phyloP scores from a whole-genome alignment of 2,888 invertebrate species.

The Magallana nippona region DNA sequence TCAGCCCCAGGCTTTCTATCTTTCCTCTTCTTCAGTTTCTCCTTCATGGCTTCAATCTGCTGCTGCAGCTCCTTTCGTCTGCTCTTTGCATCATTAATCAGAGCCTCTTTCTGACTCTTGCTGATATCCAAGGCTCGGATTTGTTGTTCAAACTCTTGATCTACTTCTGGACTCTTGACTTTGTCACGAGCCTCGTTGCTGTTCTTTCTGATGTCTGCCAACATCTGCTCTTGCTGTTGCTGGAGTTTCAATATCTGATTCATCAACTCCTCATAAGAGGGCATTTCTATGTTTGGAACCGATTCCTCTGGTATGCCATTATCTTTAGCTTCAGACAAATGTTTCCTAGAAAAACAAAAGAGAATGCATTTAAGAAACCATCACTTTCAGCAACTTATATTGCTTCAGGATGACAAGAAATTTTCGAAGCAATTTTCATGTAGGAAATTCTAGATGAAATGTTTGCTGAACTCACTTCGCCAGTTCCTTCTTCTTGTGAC shows the following conservation, averaged over 20 bases:
- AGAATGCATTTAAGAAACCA: neutral
- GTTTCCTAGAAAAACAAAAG: slow-evolving; percentile 57
- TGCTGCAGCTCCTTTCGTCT: slow-evolving; percentile 58
- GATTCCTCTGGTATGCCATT: slow-evolving; percentile 70
- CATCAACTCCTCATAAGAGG: slow-evolving; percentile 70
- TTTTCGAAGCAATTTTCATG: too few relatives aligned
- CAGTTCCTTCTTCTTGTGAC: slow-evolving; percentile 73
- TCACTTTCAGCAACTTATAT: neutral
- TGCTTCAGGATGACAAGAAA: too few relatives aligned
- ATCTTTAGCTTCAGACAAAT: slow-evolving; percentile 72
- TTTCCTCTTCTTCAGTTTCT: slow-evolving; percentile 59
- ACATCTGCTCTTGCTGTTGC: slow-evolving; percentile 71
- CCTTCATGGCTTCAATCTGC: slow-evolving; percentile 61
- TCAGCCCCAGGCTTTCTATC: slow-evolving; percentile 56
- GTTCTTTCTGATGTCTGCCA: slow-evolving; percentile 69
- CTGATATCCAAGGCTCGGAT: slow-evolving; percentile 61
- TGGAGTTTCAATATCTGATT: slow-evolving; percentile 67
- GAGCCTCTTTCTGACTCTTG: slow-evolving; percentile 59
- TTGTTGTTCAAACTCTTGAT: slow-evolving; percentile 63
- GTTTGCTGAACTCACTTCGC: slow-evolving; percentile 51
- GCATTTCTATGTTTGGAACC: slow-evolving; percentile 71
- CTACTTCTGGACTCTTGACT: slow-evolving; percentile 55
- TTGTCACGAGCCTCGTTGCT: slow-evolving; percentile 56
- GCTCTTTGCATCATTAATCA: slow-evolving; percentile 59
- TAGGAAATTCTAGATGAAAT: too few relatives aligned